A percentile compares a stretch with the other conserved stretches of the same genome.
These are phyloP conservation scores for Hemiprocne comata DNA, from an alignment of 2,113 vertebrate genomes.

Conservation along the genomic window DNA sequence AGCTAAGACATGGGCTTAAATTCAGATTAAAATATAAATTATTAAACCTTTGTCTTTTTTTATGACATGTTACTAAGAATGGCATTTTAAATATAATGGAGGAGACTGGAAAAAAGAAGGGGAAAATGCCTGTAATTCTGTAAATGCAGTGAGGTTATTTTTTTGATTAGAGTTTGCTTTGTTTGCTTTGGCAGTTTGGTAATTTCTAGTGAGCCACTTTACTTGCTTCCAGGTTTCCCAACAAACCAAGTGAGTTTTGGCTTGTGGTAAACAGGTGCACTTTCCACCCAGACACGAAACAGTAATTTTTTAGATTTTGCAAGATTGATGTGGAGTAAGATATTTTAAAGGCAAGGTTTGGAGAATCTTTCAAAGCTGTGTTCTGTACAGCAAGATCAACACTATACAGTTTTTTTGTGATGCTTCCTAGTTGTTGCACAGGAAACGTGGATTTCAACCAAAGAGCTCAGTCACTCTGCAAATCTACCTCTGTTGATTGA, in stretches of 20 bases:
- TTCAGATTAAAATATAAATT: neutral
- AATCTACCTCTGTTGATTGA: neutral
- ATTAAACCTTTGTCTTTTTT: neutral
- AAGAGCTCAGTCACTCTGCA: neutral
- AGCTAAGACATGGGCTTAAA: neutral
- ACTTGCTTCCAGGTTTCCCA: neutral
- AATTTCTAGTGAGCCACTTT: neutral
- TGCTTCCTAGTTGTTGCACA: neutral
- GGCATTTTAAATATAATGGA: neutral
- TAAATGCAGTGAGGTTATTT: neutral
- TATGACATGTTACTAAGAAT: neutral
- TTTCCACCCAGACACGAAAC: neutral
- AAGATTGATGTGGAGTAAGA: neutral
- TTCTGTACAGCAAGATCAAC: neutral
- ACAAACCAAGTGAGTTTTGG: neutral
- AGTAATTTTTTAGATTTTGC: neutral
- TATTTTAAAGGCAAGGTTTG: neutral
- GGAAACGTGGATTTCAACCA: neutral
- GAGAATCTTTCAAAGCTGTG: neutral
- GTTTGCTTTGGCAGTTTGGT: neutral
- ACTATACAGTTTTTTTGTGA: neutral
- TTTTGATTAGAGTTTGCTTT: neutral
- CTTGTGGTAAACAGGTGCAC: neutral
- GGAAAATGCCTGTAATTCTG: neutral
- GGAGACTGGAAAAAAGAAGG: neutral